These are phyloP conservation scores for Nematolebias whitei DNA, from an alignment of 2,113 vertebrate genomes.

Conservation along the genomic window DNA sequence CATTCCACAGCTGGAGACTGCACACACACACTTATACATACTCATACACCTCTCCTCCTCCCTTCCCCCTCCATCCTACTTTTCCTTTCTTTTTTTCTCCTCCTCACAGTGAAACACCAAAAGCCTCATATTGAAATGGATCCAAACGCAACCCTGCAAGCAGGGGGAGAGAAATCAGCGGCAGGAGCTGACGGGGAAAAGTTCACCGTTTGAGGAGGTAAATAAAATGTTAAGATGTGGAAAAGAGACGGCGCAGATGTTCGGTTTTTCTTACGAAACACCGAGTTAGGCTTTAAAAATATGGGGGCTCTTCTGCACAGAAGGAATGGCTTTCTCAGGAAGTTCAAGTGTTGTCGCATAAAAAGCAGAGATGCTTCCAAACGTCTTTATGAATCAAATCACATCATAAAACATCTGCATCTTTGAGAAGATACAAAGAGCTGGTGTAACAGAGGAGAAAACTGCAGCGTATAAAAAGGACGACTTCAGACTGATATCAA, in stretches of 20 bases:
- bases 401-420: slow-evolving; percentile 15
- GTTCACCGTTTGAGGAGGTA: slow-evolving; percentile 38
- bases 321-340: slow-evolving; percentile 38
- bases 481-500: slow-evolving; percentile 34
- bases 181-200: slow-evolving; percentile 19
- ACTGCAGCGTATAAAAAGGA: slow-evolving; percentile 17
- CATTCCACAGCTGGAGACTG: slow-evolving; percentile 80
- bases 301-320: slow-evolving; percentile 34
- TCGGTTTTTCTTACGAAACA: neutral
- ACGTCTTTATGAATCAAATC: slow-evolving; percentile 29
- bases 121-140: slow-evolving; percentile 60
- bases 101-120: slow-evolving; percentile 52
- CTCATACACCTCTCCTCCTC: slow-evolving; percentile 37
- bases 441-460: slow-evolving; percentile 34
- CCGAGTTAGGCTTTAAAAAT: slow-evolving; percentile 26
- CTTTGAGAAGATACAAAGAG: slow-evolving; percentile 14
- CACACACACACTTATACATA: slow-evolving; percentile 30
- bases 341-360: slow-evolving; percentile 33
- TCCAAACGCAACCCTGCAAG: slow-evolving; percentile 62
- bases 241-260: neutral
- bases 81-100: slow-evolving; percentile 17
- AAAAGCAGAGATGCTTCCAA: slow-evolving; percentile 19
- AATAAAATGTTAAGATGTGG: slow-evolving; percentile 27
- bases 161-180: slow-evolving; percentile 49
- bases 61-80: slow-evolving; percentile 59